Percentiles rank a stretch among this genome's conserved stretches.
Conservation (phyloP, 2,888 invertebrate species). For the Lasioglossum morio region DNA sequence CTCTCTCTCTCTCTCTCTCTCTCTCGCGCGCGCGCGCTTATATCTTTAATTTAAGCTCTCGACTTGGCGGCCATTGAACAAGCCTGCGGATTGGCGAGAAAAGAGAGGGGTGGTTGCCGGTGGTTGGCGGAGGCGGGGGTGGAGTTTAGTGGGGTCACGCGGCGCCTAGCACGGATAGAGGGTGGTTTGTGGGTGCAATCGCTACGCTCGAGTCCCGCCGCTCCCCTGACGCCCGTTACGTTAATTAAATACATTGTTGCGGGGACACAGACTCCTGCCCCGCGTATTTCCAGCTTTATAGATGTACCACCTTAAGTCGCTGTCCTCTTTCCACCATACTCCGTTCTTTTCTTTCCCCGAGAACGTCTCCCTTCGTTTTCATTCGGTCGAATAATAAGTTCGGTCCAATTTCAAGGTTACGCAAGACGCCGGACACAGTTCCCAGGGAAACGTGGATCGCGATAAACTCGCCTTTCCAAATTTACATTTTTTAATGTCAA, state of each 20-base stretch:
- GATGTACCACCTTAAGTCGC: slow-evolving; percentile 71
- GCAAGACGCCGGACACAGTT: neutral
- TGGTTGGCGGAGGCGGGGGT: slow-evolving; percentile 62
- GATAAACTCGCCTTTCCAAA: neutral
- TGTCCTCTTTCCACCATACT: slow-evolving; percentile 11
- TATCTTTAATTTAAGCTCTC: slow-evolving; percentile 78
- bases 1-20: too few species aligned
- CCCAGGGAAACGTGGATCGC: slow-evolving; percentile 4
- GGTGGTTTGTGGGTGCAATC: slow-evolving; percentile 83
- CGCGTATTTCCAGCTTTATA: slow-evolving; percentile 82
- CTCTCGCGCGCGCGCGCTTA: slow-evolving; percentile 62
- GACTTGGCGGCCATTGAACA: slow-evolving; percentile 80
- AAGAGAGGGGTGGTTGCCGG: slow-evolving; percentile 53
- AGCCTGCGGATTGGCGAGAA: slow-evolving; percentile 73
- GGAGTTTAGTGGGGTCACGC: slow-evolving; percentile 72
- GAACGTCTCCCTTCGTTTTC: slow-evolving; percentile 7
- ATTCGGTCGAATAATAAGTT: slow-evolving; percentile 27
- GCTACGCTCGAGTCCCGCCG: slow-evolving; percentile 77
- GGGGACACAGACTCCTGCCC: slow-evolving; percentile 82
- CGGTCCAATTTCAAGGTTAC: slow-evolving; percentile 15
- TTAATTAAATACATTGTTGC: slow-evolving; percentile 85
- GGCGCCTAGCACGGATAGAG: slow-evolving; percentile 75
- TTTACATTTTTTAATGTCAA: neutral
- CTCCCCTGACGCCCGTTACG: slow-evolving; percentile 83
- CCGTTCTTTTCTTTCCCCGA: neutral